Evolutionary conservation across 2,113 vertebrate species (phyloP), one percentile per base, ranked within the genome.

Genomic region (Ciconia maguari): DNA sequence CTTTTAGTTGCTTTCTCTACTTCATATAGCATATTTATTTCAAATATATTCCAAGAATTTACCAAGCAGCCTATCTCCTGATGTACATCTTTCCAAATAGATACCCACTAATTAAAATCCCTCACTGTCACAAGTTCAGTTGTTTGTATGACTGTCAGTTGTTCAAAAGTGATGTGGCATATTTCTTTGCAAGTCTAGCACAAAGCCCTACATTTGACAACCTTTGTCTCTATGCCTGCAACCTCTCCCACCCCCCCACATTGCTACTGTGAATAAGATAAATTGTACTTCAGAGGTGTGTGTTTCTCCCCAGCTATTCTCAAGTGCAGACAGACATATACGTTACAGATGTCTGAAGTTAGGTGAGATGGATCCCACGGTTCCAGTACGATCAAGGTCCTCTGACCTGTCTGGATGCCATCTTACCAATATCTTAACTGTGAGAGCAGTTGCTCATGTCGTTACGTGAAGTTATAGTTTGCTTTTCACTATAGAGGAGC

Each of bases 301-400:
- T 32, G 41, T 32, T 70, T 42, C 64, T 11, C 32, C 54, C 32
- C 16, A 44, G 62, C 38, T 83, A 6, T 32, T 94, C 61, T 7
- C 0, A 41, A 38, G 32, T 10, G 48, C 57, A 91, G 48, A 51
- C 25, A 25, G 32, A 48, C 5, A 10, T 1, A 19, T 0, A 25
- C 25, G 3, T 64, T 32, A 34, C 12, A 27, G 22, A 51, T 32
- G n/a, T 34, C 29, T 51, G 32, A 80, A 76, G n/a, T 51, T 4
- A n/a, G 34, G 61, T 3, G 34, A 90, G 51, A 61, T 61, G 36
- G 38, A 87, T 46, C 38, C 9, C 18, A 44, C 2, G 11, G 60
- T n/a, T 70, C 27, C 34, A 66, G 48, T 62, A 30, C 17, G 12
- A 72, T 62, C n/a, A 48, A 83, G n/a, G 64, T 42, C 54, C 19